A percentile compares a stretch with the other conserved stretches of the same genome.
These are phyloP conservation scores for Budorcas taxicolor DNA, from an alignment of 2,113 vertebrate genomes.

Conservation along the genomic window DNA sequence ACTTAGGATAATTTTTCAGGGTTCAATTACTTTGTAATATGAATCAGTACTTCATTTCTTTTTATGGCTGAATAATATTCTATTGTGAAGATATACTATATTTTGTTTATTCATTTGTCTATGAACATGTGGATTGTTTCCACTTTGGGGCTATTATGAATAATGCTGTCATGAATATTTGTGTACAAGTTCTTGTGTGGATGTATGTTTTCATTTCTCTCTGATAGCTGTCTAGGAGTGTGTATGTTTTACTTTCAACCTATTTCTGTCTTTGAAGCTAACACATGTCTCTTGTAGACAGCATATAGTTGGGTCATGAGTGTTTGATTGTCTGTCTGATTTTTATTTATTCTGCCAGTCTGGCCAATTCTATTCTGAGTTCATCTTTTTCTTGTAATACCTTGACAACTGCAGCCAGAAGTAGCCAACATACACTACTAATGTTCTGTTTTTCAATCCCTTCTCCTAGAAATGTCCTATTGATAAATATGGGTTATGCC, in stretches of 20 bases:
- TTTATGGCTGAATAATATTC: not conserved
- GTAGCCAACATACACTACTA: not conserved
- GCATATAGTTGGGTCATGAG: not conserved
- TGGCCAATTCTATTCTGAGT: not conserved
- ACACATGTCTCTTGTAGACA: not conserved
- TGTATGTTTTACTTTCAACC: not conserved
- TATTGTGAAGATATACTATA: not conserved
- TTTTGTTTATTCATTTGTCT: not conserved
- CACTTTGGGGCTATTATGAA: not conserved
- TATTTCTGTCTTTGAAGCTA: not conserved
- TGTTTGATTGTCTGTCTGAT: not conserved
- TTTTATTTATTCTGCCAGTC: not conserved
- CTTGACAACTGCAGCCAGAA: not conserved
- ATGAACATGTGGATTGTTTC: not conserved
- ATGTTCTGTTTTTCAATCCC: not conserved
- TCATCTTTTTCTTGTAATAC: not conserved
- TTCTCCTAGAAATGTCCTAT: not conserved
- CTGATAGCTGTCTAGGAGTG: not conserved
- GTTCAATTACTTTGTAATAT: not conserved
- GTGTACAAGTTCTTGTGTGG: not conserved
- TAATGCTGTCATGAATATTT: not conserved
- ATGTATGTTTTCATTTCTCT: not conserved
- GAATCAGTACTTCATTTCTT: not conserved
- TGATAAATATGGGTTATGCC: not conserved
- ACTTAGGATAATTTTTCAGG: not conserved